phyloP scores from a whole-genome alignment of 2,113 vertebrate genomes.

The Aythya baeri region DNA sequence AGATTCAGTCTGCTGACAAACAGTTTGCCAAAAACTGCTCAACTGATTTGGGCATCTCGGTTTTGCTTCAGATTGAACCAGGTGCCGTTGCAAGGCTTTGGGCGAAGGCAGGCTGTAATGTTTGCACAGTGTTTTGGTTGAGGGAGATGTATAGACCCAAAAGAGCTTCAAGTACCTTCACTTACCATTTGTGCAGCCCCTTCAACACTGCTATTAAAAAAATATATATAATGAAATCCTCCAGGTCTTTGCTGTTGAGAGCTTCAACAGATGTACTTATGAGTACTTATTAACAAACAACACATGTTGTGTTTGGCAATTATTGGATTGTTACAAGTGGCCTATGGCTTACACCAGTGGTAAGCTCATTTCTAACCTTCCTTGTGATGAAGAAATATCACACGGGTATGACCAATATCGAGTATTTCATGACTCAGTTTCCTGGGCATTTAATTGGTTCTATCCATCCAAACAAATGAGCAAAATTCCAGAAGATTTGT shows the following conservation, averaged over 20 bases:
- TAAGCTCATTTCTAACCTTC: no score
- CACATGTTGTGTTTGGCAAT: neutral
- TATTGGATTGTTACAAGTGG: neutral
- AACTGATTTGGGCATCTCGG: neutral
- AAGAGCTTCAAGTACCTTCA: neutral
- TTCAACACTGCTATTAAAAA: neutral
- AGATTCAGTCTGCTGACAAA: slow-evolving; percentile 5
- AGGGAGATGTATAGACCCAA: neutral
- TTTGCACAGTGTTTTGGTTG: neutral
- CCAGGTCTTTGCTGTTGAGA: neutral
- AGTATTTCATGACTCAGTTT: no score
- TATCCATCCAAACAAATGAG: no score
- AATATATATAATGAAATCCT: neutral
- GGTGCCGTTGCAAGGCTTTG: neutral
- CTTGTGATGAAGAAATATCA: no score
- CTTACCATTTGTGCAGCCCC: neutral
- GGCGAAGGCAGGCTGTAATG: neutral
- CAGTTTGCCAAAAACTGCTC: neutral
- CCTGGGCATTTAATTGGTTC: no score
- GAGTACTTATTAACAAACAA: neutral
- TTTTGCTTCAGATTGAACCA: slow-evolving; percentile 4
- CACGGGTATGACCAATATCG: no score
- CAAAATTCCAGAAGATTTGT: no score
- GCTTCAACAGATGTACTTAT: neutral
- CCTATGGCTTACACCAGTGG: no score